Base-by-base conservation (phyloP, 2,797 vertebrate species). In the Cyclura pinguis region DNA sequence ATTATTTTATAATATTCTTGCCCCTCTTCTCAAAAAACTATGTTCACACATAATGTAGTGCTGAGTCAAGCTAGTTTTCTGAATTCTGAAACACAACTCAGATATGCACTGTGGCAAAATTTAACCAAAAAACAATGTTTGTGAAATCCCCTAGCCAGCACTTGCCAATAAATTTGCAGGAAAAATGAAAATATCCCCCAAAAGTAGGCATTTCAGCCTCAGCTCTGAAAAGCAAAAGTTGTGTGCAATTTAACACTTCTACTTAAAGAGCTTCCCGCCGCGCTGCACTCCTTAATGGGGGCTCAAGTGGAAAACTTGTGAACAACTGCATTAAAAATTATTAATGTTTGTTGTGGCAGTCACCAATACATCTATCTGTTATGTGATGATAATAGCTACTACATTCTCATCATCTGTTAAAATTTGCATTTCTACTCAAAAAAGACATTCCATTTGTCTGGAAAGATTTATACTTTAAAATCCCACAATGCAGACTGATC, bases 301-400 rank as follows among this genome's bases (percentile, higher is more conserved):
- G 72, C 2, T 73, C 47, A 87, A 90, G 74, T 73, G 0, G 24
- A 93, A 35, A 52, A 80, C 69, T 52, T 69, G 3, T 85, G 8
- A 14, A 42, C 24, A 88, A 3, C 64, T 0, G 72, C 42, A 87
- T 52, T 78, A 13, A 42, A 35, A 10, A 80, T 84, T 92, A 77
- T 38, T 93, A 16, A 59, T 86, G 67, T 91, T 74, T 62, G 18
- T 47, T 59, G 57, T 20, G 18, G 38, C 80, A 76, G 5, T 14
- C 42, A 32, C 14, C 47, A 88, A 27, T 91, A 87, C 12, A 73
- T 32, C 5, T 6, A 1, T n/a, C 72, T 76, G 16, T 20, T 77
- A 3, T 13, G 1, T n/a, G 55, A 88, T 42, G 52, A 22, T 93
- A 84, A 89, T 52, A 84, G 69, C 92, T 67, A 67, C 35, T 77